Conservation (phyloP, 2,113 vertebrate genomes). For the Oncorhynchus masou region DNA sequence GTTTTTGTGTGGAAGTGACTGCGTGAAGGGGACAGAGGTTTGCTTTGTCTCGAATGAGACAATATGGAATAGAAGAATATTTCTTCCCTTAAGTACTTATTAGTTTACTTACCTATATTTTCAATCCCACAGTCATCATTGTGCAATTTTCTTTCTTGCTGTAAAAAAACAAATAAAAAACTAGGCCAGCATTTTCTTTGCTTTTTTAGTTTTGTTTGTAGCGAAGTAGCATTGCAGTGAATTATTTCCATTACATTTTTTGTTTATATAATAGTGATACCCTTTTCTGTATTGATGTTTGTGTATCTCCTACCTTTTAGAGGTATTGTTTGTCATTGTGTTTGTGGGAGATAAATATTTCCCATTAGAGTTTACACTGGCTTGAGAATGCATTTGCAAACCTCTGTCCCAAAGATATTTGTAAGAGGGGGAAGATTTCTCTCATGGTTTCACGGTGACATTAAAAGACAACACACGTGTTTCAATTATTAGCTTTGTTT, state of each 20-base stretch:
- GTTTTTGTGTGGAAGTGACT: constrained; percentile 16
- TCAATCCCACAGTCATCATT: neutral
- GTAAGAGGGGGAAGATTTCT: constrained; percentile 19
- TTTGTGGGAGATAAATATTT: constrained; percentile 16
- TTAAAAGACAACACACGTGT: constrained; percentile 34
- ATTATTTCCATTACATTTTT: constrained; percentile 18
- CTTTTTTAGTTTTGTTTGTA: neutral
- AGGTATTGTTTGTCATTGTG: constrained; percentile 19
- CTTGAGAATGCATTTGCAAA: constrained; percentile 35
- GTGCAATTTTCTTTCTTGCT: neutral
- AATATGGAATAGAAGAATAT: too few relatives aligned
- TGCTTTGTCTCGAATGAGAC: too few relatives aligned
- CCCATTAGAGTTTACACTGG: constrained; percentile 29
- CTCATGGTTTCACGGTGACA: constrained; percentile 19
- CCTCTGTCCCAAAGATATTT: constrained; percentile 55
- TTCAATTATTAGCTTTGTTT: constrained; percentile 33
- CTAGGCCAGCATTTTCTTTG: too few relatives aligned
- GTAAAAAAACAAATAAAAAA: neutral
- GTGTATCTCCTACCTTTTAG: neutral
- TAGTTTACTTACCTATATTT: neutral
- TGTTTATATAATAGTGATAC: neutral
- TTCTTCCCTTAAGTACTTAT: too few relatives aligned
- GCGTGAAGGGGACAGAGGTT: constrained; percentile 47
- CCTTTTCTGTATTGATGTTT: constrained; percentile 21
- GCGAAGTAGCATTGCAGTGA: constrained; percentile 7